Base-by-base conservation (phyloP, 2,888 invertebrate species). In the Malthinus flaveolus region DNA sequence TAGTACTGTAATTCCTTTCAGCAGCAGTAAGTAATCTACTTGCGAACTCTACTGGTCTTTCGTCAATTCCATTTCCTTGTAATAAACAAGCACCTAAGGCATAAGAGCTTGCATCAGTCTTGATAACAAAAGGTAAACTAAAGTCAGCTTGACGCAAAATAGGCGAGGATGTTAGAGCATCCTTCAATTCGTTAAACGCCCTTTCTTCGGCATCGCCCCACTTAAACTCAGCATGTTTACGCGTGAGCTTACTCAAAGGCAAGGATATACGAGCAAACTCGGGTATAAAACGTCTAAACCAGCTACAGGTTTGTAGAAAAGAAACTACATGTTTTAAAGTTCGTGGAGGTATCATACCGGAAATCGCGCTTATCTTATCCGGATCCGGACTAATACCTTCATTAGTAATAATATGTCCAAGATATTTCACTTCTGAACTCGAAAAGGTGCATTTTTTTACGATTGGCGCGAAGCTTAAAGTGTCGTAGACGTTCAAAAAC, bases 141-240 rank as follows among this genome's bases (percentile, higher is more conserved):
- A n/a, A n/a, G n/a, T n/a, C n/a, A n/a, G n/a, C 52, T 56, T 69
- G 69, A 35, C 49, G 45, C 13, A 69, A 51, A 36, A 73, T 52
- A 7, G 69, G 70, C 1, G 68, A 61, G 7, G 62, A 54, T 6
- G 61, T 63, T 7, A 70, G 46, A 2, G 49, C 37, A n/a, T 44
- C 33, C 34, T 70, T 71, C 5, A 71, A 39, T 7, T 33, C 49
- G 6, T 63, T 36, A 56, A 64, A 69, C 1, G 69, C 61, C 15
- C 32, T 35, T 44, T 63, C 35, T 32, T 61, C 59, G 51, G 15
- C 57, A 39, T 32, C 44, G 57, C 8, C 33, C 66, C 62, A 66
- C 32, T 32, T 49, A 56, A 52, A 65, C n/a, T 47, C 9, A 8
- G 49, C 44, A n/a, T 55, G 50, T 42, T 64, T 64, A 31, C 50